A percentile compares a stretch with the other conserved stretches of the same genome.
phyloP scores from a whole-genome alignment of 2,888 invertebrate genomes.

The Chaitophorus viminalis region DNA sequence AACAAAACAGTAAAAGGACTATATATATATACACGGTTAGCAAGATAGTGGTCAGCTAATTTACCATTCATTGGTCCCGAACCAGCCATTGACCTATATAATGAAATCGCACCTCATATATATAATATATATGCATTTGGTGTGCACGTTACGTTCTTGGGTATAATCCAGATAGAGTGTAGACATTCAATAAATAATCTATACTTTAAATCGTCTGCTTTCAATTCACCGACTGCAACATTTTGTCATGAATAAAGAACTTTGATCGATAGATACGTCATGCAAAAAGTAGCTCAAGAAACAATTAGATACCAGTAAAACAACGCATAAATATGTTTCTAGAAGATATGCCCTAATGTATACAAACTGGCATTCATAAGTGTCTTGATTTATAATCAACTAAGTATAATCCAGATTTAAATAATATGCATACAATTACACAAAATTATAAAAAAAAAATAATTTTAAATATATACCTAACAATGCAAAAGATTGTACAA shows the following conservation, averaged over 20 bases:
- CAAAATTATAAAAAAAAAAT: background rate
- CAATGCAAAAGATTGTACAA: no score
- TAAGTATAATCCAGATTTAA: background rate
- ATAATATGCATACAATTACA: background rate
- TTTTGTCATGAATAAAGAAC: slow-evolving; percentile 10
- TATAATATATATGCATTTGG: background rate
- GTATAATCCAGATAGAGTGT: slow-evolving; percentile 22
- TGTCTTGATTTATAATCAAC: background rate
- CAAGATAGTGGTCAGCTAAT: slow-evolving; percentile 40
- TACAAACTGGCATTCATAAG: background rate
- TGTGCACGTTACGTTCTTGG: background rate
- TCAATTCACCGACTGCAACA: background rate
- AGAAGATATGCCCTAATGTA: background rate
- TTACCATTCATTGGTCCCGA: slow-evolving; percentile 49
- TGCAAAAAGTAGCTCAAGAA: background rate
- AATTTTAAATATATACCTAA: no score
- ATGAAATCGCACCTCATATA: no score
- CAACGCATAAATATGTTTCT: background rate
- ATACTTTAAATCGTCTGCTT: slow-evolving; percentile 28
- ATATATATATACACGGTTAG: background rate
- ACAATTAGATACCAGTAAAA: background rate
- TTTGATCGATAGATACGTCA: slow-evolving; percentile 12
- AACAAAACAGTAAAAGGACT: slow-evolving; percentile 26
- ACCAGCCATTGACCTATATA: slow-evolving; percentile 35
- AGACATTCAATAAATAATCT: slow-evolving; percentile 34